A percentile compares a stretch with the other conserved stretches of the same genome.
phyloP scores from a whole-genome alignment of 2,888 invertebrate genomes.

The Congeria kusceri region DNA sequence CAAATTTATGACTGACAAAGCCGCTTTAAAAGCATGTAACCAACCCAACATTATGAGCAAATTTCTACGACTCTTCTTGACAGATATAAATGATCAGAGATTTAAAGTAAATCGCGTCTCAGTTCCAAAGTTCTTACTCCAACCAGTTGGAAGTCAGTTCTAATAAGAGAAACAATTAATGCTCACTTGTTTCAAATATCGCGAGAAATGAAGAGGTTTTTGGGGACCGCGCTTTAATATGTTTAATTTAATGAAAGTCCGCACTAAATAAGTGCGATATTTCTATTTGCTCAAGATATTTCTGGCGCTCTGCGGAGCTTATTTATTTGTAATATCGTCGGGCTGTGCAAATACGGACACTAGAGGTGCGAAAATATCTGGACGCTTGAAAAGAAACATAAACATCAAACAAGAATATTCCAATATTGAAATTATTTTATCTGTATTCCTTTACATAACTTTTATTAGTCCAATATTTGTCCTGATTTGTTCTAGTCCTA shows the following conservation, averaged over 20 bases:
- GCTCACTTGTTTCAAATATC: not conserved
- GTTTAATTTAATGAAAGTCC: conserved; percentile 30
- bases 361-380: conserved; percentile 54
- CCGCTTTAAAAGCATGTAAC: too few relatives aligned
- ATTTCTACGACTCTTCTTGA: too few relatives aligned
- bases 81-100: too few relatives aligned
- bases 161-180: not conserved
- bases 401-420: conserved; percentile 36
- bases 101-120: too few relatives aligned
- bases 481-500: conserved; percentile 23
- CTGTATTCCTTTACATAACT: conserved; percentile 41
- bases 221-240: conserved; percentile 20
- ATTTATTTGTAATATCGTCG: conserved; percentile 59
- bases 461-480: conserved; percentile 38
- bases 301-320: conserved; percentile 39
- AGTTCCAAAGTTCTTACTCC: too few relatives aligned
- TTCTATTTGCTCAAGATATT: conserved; percentile 58
- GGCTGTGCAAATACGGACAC: conserved; percentile 42
- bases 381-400: conserved; percentile 35
- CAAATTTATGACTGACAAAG: too few relatives aligned
- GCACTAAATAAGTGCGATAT: conserved; percentile 38
- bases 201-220: not conserved
- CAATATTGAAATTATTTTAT: conserved; percentile 42
- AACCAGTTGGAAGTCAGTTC: not conserved
- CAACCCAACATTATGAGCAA: too few relatives aligned